A percentile compares a stretch with the other conserved stretches of the same genome.
These are phyloP conservation scores for Escarpia spicata DNA, from an alignment of 2,888 invertebrate species.

Conservation along the genomic window DNA sequence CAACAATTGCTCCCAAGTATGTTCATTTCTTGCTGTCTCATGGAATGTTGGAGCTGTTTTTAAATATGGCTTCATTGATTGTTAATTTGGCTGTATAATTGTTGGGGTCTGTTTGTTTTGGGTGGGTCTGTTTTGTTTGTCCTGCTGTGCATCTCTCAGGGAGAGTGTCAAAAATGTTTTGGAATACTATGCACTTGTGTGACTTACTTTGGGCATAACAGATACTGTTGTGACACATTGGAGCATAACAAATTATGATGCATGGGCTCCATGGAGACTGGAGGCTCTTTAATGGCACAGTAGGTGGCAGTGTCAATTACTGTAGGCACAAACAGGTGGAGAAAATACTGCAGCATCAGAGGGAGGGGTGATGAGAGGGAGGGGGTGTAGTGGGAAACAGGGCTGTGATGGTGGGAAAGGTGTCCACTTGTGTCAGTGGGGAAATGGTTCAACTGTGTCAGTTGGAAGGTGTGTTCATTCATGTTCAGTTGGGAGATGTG, in stretches of 20 bases:
- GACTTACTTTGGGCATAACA: background rate
- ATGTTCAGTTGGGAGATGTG: no score
- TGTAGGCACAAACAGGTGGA: background rate
- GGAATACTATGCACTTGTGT: background rate
- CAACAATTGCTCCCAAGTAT: no score
- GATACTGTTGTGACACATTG: background rate
- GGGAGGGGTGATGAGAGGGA: background rate
- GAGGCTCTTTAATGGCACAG: background rate
- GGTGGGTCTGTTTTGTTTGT: background rate
- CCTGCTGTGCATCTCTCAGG: background rate
- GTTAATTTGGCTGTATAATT: background rate
- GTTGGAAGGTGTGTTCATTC: no score
- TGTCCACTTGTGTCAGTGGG: background rate
- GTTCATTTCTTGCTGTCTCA: no score
- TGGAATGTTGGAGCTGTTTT: no score
- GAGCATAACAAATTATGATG: background rate
- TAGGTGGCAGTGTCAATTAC: background rate
- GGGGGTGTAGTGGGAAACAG: background rate
- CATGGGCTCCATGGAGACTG: background rate
- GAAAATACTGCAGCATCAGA: background rate
- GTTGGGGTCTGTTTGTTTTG: background rate
- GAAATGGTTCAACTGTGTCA: no score
- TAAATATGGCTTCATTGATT: background rate
- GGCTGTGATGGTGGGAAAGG: background rate
- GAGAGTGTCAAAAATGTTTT: background rate